Conservation (phyloP, 2,888 invertebrate genomes). For the Villa cingulata region DNA sequence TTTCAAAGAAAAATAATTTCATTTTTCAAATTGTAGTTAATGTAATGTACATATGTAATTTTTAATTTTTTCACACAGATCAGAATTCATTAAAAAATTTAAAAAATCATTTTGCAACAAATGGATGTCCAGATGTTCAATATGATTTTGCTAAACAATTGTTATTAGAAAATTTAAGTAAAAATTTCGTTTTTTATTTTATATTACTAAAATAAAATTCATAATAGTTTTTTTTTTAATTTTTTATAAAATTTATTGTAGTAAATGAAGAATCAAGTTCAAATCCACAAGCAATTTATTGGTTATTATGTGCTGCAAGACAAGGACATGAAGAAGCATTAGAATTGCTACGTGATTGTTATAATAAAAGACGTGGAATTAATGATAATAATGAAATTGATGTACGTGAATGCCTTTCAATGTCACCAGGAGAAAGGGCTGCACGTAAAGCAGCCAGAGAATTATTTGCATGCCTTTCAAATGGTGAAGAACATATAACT, state of each 20-base stretch:
- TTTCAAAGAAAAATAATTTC: background rate
- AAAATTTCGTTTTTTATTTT: too few relatives aligned
- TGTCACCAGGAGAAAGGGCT: conserved; percentile 74
- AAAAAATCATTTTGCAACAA: conserved; percentile 62
- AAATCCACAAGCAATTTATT: conserved; percentile 69
- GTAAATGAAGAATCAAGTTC: conserved; percentile 11
- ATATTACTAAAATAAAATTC: conserved; percentile 24
- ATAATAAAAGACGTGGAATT: conserved; percentile 59
- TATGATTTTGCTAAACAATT: conserved; percentile 74
- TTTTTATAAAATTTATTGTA: conserved; percentile 17
- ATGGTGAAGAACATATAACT: conserved; percentile 76
- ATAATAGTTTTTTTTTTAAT: background rate
- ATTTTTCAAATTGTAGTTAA: background rate
- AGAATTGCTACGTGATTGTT: conserved; percentile 45
- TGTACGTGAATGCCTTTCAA: conserved; percentile 62
- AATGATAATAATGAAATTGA: conserved; percentile 59
- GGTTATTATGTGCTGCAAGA: conserved; percentile 85
- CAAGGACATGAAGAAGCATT: conserved; percentile 84
- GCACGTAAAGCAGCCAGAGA: conserved; percentile 77
- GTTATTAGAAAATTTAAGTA: conserved; percentile 66
- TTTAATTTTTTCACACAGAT: conserved; percentile 18
- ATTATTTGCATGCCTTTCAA: conserved; percentile 75
- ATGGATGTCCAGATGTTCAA: conserved; percentile 81
- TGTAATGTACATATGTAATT: background rate
- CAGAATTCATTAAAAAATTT: conserved; percentile 35